Conservation (phyloP, 1,140 invertebrate genomes). For the Drosophila grimshawi region DNA sequence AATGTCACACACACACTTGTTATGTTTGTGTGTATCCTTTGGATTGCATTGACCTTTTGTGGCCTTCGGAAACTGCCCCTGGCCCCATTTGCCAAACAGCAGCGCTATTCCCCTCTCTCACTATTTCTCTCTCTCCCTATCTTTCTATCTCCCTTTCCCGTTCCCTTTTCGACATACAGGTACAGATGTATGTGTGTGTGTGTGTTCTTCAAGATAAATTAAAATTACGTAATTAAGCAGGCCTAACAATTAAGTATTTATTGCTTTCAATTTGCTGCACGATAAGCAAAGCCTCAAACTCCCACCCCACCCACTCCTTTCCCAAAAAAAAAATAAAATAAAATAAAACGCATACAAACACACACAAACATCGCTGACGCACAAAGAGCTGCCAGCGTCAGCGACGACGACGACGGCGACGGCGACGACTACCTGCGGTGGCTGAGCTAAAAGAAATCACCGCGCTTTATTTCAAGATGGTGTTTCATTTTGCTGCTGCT, state of each 20-base stretch:
- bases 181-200: neutral
- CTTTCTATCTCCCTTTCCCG: neutral
- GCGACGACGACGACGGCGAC: constrained; percentile 6
- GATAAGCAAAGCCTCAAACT: constrained; percentile 53
- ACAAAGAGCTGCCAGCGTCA: constrained; percentile 27
- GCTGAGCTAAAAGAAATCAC: constrained; percentile 58
- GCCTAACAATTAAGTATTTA: constrained; percentile 77
- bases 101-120: neutral
- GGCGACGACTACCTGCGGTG: constrained; percentile 47
- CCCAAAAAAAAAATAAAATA: constrained; percentile 24
- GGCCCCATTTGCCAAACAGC: constrained; percentile 21
- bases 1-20: constrained; percentile 36
- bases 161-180: neutral
- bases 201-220: constrained; percentile 65
- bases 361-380: constrained; percentile 30
- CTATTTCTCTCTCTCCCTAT: neutral
- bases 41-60: constrained; percentile 42
- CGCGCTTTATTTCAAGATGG: constrained; percentile 60
- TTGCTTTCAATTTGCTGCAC: constrained; percentile 75
- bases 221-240: constrained; percentile 74
- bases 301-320: neutral
- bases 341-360: constrained; percentile 16
- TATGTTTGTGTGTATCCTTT: constrained; percentile 32
- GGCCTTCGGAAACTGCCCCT: constrained; percentile 40
- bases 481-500: constrained; percentile 40